These are phyloP conservation scores for Eupithecia subumbrata DNA, from an alignment of 2,888 invertebrate species.

Conservation along the genomic window DNA sequence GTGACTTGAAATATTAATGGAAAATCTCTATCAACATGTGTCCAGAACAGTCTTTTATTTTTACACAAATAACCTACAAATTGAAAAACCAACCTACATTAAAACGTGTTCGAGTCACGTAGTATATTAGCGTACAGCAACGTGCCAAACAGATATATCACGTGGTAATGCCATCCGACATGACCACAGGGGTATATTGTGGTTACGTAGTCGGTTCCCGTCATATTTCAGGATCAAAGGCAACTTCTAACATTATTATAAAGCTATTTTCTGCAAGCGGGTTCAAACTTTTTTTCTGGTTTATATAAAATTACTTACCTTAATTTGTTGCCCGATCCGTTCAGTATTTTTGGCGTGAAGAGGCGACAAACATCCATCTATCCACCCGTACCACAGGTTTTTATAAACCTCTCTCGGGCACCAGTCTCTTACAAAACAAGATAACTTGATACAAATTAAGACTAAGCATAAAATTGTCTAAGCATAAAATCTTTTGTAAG, in stretches of 20 bases:
- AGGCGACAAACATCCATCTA: too few relatives aligned
- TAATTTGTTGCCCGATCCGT: too few relatives aligned
- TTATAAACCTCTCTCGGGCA: too few relatives aligned
- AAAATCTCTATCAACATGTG: not conserved
- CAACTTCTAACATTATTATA: not conserved
- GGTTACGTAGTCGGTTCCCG: not conserved
- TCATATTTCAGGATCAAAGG: conserved; percentile 19
- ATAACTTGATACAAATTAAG: too few relatives aligned
- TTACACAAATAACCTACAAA: not conserved
- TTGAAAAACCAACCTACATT: not conserved
- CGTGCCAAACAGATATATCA: conserved; percentile 26
- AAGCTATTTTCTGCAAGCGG: not conserved
- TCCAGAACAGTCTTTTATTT: not conserved
- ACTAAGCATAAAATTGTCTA: too few relatives aligned
- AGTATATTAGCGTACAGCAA: conserved; percentile 31
- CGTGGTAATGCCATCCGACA: conserved; percentile 28
- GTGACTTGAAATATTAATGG: too few relatives aligned
- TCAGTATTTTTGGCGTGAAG: too few relatives aligned
- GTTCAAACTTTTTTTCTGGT: too few relatives aligned
- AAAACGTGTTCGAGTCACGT: conserved; percentile 34
- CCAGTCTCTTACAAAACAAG: too few relatives aligned
- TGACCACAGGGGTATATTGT: not conserved
- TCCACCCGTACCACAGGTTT: too few relatives aligned
- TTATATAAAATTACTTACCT: too few relatives aligned
- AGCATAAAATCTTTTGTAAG: too few relatives aligned